Base-by-base conservation (phyloP, 2,797 vertebrate species). In the Argyrosomus regius region DNA sequence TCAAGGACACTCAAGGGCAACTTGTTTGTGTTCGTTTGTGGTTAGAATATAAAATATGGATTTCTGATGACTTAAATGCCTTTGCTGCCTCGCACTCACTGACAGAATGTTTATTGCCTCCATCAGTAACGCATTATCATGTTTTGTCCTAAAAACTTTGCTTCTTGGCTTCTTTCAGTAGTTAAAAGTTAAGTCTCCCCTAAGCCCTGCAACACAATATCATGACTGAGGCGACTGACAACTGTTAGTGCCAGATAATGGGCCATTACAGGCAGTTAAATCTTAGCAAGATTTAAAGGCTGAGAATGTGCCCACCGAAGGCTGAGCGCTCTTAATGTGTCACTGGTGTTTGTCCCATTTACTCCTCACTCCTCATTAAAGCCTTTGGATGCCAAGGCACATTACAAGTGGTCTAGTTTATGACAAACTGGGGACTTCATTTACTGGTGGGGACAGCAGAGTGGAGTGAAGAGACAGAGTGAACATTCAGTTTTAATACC, bases 211-310 rank as follows among this genome's bases (percentile, higher is more conserved):
- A 80, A 86, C 83, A 82, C 61, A 75, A 62, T 77, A 28, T 72
- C 87, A 85, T 46, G 3, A 73, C 66, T 49, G 48, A 78, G 72
- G 76, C 17, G 45, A 83, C 45, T 81, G 86, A 90, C 77, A 80
- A 84, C 77, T 84, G 58, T 86, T 86, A 89, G 80, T 76, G 81
- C 76, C 63, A 87, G 83, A 90, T 88, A 90, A 90, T 80, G 75
- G 80, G 64, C 81, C 63, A 88, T 87, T 84, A 86, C 72, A 87
- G 59, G 68, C 84, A 67, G 70, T 86, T 75, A 81, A 88, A 89
- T 90, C 73, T 82, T 45, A 57, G 78, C 56, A 80, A 86, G 87
- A 92, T 94, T 92, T 92, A 92, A 90, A 85, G 48, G 80, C 85
- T 91, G 89, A 89, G 77, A 91, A 89, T 80, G 70, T 83, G 84